Evolutionary conservation across 2,888 invertebrate species (phyloP).

Genomic region (Dyspetes luteomarginatus): DNA sequence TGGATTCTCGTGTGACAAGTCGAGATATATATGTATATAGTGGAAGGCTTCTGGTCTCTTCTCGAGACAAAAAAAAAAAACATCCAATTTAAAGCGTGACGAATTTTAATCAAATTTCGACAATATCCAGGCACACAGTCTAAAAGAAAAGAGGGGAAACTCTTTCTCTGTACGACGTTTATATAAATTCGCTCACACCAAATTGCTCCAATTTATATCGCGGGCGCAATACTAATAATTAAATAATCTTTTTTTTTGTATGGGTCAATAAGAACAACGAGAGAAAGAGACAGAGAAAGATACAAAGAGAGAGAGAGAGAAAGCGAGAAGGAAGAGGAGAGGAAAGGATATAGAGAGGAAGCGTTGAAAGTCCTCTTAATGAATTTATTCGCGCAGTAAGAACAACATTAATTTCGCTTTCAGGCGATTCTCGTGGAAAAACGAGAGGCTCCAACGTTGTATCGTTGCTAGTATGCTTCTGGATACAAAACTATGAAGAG

Average conservation of each 20-base stretch:
- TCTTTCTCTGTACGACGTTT: constrained; percentile 7
- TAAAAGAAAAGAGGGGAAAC: constrained; percentile 7
- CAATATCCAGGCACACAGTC: constrained; percentile 3
- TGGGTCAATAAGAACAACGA: constrained; percentile 22
- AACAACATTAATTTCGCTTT: constrained; percentile 63
- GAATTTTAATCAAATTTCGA: constrained; percentile 56
- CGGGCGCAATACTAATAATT: constrained; percentile 56
- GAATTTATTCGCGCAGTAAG: constrained; percentile 62
- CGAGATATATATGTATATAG: not conserved
- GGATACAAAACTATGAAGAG: constrained; percentile 33
- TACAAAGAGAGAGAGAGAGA: not conserved
- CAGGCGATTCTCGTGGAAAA: constrained; percentile 40
- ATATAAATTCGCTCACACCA: constrained; percentile 51
- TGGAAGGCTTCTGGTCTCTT: not conserved
- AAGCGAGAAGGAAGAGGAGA: constrained; percentile 1
- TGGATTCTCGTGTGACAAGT: constrained; percentile 24
- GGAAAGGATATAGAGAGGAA: constrained; percentile 15
- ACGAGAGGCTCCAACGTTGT: constrained; percentile 17
- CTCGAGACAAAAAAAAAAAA: constrained; percentile 19
- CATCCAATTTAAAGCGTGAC: constrained; percentile 58
- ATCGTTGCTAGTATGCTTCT: constrained; percentile 39
- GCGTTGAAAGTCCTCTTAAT: constrained; percentile 58
- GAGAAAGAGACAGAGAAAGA: constrained; percentile 8
- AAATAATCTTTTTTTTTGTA: constrained; percentile 57
- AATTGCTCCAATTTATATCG: constrained; percentile 61